These are phyloP conservation scores for Diceros bicornis DNA, from an alignment of 2,797 vertebrate genomes.

Conservation along the genomic window DNA sequence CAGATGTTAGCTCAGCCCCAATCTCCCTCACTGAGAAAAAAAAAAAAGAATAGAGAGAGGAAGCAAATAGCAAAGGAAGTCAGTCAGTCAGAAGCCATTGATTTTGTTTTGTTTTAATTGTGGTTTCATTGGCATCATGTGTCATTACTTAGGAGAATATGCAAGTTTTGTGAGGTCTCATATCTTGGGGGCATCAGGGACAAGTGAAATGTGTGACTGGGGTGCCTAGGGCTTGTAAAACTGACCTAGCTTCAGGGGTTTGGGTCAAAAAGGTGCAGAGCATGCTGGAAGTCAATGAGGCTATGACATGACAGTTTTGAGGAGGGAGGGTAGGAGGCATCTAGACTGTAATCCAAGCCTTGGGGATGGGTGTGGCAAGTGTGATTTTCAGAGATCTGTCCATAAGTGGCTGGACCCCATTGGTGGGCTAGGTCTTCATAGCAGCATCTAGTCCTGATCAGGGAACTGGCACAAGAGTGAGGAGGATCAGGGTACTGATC, in stretches of 20 bases:
- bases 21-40: too few species aligned
- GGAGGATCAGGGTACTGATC: background rate
- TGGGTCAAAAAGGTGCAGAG: background rate
- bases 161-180: background rate
- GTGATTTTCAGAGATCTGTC: constrained; percentile 6
- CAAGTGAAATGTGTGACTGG: background rate
- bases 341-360: background rate
- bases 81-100: background rate
- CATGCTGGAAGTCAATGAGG: background rate
- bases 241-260: background rate
- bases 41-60: background rate
- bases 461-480: background rate
- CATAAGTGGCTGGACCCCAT: background rate
- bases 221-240: background rate
- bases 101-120: background rate
- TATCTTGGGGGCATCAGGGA: background rate
- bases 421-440: background rate
- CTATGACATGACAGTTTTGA: background rate
- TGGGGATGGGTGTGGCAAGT: background rate
- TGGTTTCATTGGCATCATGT: background rate
- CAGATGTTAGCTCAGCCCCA: too few species aligned
- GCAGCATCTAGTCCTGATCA: background rate
- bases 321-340: background rate
- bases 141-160: background rate
- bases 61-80: background rate